phyloP scores from a whole-genome alignment of 2,113 vertebrate genomes.

The Alethe diademata region DNA sequence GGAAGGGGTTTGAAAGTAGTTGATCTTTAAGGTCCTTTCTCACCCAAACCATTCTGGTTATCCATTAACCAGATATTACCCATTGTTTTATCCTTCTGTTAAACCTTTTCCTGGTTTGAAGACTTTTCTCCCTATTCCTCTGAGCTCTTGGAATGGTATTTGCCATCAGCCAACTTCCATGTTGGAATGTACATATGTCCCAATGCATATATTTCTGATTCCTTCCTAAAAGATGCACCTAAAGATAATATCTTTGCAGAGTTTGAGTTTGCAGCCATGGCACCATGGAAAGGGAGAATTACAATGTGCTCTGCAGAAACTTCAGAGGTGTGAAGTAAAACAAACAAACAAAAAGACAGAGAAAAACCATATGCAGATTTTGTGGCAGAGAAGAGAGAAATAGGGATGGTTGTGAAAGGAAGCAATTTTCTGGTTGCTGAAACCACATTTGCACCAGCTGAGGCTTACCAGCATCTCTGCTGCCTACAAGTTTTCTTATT shows the following conservation, averaged over 20 bases:
- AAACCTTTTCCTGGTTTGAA: neutral
- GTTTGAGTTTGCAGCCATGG: neutral
- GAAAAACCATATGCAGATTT: neutral
- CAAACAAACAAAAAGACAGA: neutral
- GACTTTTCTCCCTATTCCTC: neutral
- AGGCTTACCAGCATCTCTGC: neutral
- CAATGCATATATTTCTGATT: neutral
- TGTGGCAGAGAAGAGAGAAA: neutral
- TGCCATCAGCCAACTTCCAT: neutral
- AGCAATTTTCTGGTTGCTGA: slow-evolving; percentile 16
- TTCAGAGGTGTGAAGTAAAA: neutral
- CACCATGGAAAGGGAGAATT: neutral
- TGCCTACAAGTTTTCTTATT: rapidly evolving
- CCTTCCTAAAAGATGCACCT: neutral
- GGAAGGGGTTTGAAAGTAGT: neutral
- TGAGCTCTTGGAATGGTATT: neutral
- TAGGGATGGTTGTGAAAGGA: neutral
- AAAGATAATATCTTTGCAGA: neutral
- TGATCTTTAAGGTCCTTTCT: neutral
- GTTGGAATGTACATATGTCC: neutral
- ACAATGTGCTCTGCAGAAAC: neutral
- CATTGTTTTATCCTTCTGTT: neutral
- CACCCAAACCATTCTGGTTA: neutral
- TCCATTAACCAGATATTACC: too few species aligned
- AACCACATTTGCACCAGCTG: neutral